phyloP scores from a whole-genome alignment of 1,140 invertebrate species.

The Araneus ventricosus region DNA sequence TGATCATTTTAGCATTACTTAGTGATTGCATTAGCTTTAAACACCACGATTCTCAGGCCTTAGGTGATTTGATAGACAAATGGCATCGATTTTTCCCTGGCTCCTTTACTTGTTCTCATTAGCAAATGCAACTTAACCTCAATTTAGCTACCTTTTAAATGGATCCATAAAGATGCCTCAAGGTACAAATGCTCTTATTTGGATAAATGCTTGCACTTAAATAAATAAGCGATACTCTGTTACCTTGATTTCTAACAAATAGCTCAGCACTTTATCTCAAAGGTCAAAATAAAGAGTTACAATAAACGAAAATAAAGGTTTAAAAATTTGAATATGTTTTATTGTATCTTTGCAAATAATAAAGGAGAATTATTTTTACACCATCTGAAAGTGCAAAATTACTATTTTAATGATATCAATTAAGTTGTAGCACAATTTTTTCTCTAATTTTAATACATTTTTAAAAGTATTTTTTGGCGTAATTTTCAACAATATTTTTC shows the following conservation, averaged over 20 bases:
- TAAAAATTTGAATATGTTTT: too few relatives aligned
- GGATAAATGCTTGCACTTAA: slow-evolving; percentile 5
- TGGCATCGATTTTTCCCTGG: not conserved
- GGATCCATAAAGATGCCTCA: not conserved
- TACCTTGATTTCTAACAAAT: not conserved
- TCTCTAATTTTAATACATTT: too few relatives aligned
- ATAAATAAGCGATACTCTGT: not conserved
- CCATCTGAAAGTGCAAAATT: too few relatives aligned
- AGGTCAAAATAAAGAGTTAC: too few relatives aligned
- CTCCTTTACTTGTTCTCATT: not conserved
- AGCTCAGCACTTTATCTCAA: not conserved
- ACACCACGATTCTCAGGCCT: not conserved
- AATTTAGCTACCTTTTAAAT: not conserved
- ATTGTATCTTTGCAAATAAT: too few relatives aligned
- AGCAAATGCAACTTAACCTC: not conserved
- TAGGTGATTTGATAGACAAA: not conserved
- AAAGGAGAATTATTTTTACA: too few relatives aligned
- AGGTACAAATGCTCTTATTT: slow-evolving; percentile 7
- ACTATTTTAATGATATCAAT: too few relatives aligned
- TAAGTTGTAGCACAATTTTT: too few relatives aligned
- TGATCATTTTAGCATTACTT: not conserved
- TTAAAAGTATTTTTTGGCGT: too few relatives aligned
- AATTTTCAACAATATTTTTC: too few relatives aligned
- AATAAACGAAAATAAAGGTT: too few relatives aligned
- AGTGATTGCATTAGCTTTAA: not conserved